A percentile compares a stretch with the other conserved stretches of the same genome.
Conservation (phyloP, 2,888 invertebrate species). For the Polymixis lichenea region DNA sequence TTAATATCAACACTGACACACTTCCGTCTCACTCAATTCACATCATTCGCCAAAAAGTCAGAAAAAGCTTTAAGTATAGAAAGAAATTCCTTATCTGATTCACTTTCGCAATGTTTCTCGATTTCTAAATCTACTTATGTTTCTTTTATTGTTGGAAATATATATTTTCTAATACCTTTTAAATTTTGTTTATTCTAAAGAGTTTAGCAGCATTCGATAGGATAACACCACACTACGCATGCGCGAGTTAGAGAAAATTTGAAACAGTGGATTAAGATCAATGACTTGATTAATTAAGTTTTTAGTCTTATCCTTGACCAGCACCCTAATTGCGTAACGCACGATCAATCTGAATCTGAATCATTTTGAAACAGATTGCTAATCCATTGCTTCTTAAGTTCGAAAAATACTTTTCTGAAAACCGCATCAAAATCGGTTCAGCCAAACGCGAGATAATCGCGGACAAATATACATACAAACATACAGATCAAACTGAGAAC, state of each 20-base stretch:
- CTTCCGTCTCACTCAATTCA: slow-evolving; percentile 59
- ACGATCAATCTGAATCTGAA: no score
- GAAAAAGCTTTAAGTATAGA: slow-evolving; percentile 37
- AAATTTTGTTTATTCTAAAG: not conserved
- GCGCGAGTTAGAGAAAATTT: not conserved
- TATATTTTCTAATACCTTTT: not conserved
- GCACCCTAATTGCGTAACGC: no score
- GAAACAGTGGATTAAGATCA: no score
- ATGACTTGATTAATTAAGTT: no score
- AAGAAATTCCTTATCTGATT: slow-evolving; percentile 38
- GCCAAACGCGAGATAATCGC: no score
- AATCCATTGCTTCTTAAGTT: no score
- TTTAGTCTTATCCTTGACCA: no score
- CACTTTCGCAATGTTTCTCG: slow-evolving; percentile 42
- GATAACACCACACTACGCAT: not conserved
- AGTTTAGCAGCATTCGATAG: not conserved
- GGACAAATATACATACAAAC: no score
- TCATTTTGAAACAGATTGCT: no score
- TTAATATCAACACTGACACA: slow-evolving; percentile 69
- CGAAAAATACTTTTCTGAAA: no score
- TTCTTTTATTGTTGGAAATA: slow-evolving; percentile 13
- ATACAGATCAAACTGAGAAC: no score
- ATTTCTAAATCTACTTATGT: slow-evolving; percentile 42
- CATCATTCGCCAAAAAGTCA: slow-evolving; percentile 54
- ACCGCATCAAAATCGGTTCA: no score